A percentile compares a stretch with the other conserved stretches of the same genome.
Evolutionary conservation across 2,797 vertebrate species (phyloP).

Genomic region (Pteronotus mesoamericanus): DNA sequence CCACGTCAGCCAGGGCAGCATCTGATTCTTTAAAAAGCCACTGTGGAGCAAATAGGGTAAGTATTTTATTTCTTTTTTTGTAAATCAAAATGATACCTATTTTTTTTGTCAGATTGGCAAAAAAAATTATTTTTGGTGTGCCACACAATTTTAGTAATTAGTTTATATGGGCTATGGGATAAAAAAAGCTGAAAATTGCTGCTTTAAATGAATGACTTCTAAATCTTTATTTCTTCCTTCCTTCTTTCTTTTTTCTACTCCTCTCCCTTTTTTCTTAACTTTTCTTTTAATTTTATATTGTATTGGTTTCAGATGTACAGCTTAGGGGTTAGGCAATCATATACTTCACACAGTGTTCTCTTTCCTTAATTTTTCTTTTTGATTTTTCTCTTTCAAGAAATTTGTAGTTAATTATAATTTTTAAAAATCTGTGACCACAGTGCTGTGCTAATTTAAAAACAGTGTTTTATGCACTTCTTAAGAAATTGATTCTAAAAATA

Average conservation of each 20-base stretch:
- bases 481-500: neutral
- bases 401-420: neutral
- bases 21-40: neutral
- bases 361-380: neutral
- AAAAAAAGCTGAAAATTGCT: neutral
- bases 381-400: neutral
- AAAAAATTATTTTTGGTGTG: neutral
- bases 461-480: neutral
- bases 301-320: neutral
- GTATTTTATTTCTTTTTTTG: neutral
- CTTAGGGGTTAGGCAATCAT: neutral
- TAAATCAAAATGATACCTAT: neutral
- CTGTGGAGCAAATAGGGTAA: neutral
- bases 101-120: neutral
- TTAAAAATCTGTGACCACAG: neutral
- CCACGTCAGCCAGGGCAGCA: neutral
- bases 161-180: neutral
- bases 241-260: neutral
- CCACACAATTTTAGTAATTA: neutral
- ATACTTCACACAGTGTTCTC: neutral
- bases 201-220: neutral
- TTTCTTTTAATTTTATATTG: neutral
- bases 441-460: neutral
- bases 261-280: neutral
- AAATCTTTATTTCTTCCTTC: neutral